Conservation (phyloP, 2,797 vertebrate genomes). For the Darevskia nairensis region DNA sequence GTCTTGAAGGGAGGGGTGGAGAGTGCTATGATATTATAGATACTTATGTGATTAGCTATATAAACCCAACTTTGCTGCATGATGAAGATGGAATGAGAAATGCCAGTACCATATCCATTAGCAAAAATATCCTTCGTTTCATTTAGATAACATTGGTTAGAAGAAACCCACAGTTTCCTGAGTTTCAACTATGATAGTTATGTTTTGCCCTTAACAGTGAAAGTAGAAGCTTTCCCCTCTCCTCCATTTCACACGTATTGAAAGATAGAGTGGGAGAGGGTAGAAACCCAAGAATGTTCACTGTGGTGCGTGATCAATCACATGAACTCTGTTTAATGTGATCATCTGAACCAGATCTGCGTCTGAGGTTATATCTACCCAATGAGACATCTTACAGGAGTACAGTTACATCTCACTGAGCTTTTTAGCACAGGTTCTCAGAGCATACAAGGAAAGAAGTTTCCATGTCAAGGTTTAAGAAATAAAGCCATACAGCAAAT, state of each 20-base stretch:
- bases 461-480: neutral
- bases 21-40: rapidly evolving
- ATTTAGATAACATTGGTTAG: neutral
- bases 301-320: no score
- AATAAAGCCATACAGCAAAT: neutral
- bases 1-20: rapidly evolving
- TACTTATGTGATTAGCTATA: neutral
- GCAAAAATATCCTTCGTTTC: neutral
- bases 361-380: neutral
- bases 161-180: neutral
- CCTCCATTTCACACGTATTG: neutral
- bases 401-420: neutral
- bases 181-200: neutral
- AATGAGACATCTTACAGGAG: neutral
- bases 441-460: neutral
- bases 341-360: neutral
- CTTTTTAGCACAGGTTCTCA: neutral
- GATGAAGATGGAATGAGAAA: neutral
- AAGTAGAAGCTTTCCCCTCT: neutral
- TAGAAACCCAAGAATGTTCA: neutral
- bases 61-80: neutral
- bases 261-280: neutral
- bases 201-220: neutral
- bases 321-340: neutral
- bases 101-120: neutral